Percentiles rank a stretch among this genome's conserved stretches.
phyloP scores from a whole-genome alignment of 2,797 vertebrate species.

The Allobates femoralis region DNA sequence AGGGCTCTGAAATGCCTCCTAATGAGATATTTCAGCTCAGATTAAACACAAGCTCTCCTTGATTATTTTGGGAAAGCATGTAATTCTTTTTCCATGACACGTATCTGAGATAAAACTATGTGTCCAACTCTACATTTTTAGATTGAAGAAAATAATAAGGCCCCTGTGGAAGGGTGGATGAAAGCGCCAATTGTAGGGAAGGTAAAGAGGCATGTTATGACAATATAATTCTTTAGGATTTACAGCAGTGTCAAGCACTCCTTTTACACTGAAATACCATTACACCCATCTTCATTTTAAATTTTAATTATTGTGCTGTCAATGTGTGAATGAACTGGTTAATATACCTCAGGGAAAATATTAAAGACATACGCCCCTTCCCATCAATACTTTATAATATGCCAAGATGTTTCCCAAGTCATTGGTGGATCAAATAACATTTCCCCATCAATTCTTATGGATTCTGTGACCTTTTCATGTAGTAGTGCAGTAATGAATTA shows the following conservation, averaged over 20 bases:
- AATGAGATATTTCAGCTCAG: conserved; percentile 47
- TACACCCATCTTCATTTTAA: conserved; percentile 5
- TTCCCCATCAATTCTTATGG: neutral
- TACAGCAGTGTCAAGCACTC: conserved; percentile 16
- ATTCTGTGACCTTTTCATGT: neutral
- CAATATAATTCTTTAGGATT: conserved; percentile 20
- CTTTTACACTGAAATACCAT: conserved; percentile 27
- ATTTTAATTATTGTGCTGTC: conserved; percentile 19
- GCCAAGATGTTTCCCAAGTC: neutral
- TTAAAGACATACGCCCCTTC: neutral
- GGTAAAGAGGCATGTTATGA: conserved; percentile 25
- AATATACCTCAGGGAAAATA: neutral
- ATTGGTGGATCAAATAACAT: neutral
- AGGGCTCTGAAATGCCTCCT: conserved; percentile 52
- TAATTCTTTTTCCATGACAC: conserved; percentile 50
- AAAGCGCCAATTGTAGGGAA: neutral
- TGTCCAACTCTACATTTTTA: neutral
- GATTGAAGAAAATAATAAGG: conserved; percentile 2
- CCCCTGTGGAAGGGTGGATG: neutral
- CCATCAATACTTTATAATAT: neutral
- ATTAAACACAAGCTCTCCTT: conserved; percentile 29
- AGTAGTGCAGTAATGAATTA: too few species aligned
- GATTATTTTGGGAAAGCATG: conserved; percentile 28
- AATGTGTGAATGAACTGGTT: neutral
- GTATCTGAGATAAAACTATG: conserved; percentile 6